A percentile compares a stretch with the other conserved stretches of the same genome.
Conservation (phyloP, 2,888 invertebrate genomes). For the Andrena flavipes region DNA sequence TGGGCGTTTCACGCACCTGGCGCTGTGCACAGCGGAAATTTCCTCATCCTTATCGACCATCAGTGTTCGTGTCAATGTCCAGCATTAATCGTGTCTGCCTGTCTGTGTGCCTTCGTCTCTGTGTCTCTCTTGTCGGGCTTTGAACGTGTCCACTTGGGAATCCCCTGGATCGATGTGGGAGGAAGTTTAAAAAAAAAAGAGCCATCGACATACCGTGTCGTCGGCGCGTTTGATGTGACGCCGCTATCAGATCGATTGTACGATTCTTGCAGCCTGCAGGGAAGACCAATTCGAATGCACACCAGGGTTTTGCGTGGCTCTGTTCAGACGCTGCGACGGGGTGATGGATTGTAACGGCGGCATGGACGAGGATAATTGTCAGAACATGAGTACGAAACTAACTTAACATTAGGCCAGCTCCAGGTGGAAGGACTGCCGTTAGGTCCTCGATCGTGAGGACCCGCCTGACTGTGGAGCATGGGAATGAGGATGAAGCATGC, state of each 20-base stretch:
- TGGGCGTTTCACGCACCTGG: neutral
- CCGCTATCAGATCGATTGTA: constrained; percentile 49
- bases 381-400: constrained; percentile 64
- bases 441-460: neutral
- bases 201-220: neutral
- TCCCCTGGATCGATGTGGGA: constrained; percentile 3
- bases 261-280: constrained; percentile 87
- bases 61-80: constrained; percentile 5
- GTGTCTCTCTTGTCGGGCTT: constrained; percentile 16
- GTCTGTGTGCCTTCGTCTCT: constrained; percentile 13
- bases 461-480: constrained; percentile 15
- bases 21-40: neutral
- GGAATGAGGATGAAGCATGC: constrained; percentile 8
- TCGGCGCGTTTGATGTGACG: neutral
- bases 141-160: constrained; percentile 13
- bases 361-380: constrained; percentile 91
- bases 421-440: neutral
- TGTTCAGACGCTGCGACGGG: constrained; percentile 88
- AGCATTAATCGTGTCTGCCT: constrained; percentile 12
- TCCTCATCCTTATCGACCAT: constrained; percentile 5
- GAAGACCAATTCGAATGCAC: constrained; percentile 91
- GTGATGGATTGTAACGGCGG: constrained; percentile 90
- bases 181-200: neutral
- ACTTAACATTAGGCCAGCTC: constrained; percentile 1
- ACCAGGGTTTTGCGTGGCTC: constrained; percentile 88